Evolutionary conservation across 2,797 vertebrate genomes (phyloP).

Genomic region (Gorsachius magnificus): DNA sequence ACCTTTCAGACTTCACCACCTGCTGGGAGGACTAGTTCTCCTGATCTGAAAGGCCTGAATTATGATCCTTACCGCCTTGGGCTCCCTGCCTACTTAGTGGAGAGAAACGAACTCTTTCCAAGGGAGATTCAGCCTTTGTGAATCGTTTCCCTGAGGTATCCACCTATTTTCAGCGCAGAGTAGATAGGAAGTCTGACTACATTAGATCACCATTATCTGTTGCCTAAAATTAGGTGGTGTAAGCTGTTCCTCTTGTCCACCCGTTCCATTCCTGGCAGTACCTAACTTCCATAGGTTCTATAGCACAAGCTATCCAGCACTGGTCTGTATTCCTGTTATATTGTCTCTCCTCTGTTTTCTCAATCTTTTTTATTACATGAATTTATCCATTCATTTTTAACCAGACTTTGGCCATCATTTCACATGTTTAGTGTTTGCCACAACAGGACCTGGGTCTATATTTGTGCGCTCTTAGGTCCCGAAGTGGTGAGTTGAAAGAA

Average conservation of each 20-base stretch:
- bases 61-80: neutral
- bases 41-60: neutral
- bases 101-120: neutral
- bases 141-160: neutral
- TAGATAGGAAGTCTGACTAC: neutral
- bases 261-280: neutral
- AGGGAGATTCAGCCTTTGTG: neutral
- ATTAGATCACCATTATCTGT: neutral
- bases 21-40: neutral
- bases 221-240: neutral
- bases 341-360: neutral
- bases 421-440: fast-evolving
- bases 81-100: neutral
- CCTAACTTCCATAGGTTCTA: neutral
- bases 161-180: neutral
- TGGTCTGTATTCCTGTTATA: neutral
- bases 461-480: neutral
- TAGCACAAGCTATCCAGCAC: fast-evolving
- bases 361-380: fast-evolving
- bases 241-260: neutral
- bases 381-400: neutral
- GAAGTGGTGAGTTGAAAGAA: neutral
- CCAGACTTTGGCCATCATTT: neutral
- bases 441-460: neutral
- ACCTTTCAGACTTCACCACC: neutral